Percentiles rank a stretch among this genome's conserved stretches.
Conservation (phyloP, 2,797 vertebrate species). For the Hydrophis major region DNA sequence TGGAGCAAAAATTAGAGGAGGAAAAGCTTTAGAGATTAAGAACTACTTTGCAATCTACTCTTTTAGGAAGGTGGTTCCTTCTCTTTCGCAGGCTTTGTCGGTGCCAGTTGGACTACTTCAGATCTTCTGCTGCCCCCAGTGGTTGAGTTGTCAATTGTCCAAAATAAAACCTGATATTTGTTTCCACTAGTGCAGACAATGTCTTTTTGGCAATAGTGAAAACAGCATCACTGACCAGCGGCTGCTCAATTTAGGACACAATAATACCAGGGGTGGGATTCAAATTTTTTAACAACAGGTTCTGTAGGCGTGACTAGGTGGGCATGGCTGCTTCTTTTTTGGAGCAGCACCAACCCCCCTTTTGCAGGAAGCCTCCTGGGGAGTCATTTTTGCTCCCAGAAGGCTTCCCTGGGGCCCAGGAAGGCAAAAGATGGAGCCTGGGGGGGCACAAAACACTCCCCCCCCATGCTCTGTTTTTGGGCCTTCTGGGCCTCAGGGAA, state of each 20-base stretch:
- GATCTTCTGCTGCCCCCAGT: not conserved
- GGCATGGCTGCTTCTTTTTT: too few relatives aligned
- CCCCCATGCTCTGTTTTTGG: too few relatives aligned
- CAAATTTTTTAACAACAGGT: too few relatives aligned
- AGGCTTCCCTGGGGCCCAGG: too few relatives aligned
- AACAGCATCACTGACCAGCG: not conserved
- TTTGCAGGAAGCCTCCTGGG: too few relatives aligned
- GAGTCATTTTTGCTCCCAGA: too few relatives aligned
- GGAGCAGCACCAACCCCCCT: too few relatives aligned
- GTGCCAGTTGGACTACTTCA: not conserved
- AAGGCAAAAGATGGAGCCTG: too few relatives aligned
- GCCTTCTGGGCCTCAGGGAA: too few relatives aligned
- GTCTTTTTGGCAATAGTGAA: not conserved
- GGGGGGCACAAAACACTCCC: too few relatives aligned
- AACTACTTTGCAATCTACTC: not conserved
- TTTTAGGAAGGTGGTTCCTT: not conserved
- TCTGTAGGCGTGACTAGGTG: too few relatives aligned
- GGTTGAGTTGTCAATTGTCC: not conserved
- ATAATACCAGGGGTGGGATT: not conserved
- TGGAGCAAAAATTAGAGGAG: not conserved
- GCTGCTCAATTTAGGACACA: not conserved
- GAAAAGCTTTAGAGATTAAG: not conserved
- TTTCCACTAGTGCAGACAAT: not conserved
- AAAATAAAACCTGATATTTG: not conserved
- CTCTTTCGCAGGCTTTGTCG: not conserved